These are phyloP conservation scores for Iguana delicatissima DNA, from an alignment of 2,797 vertebrate species.

Conservation along the genomic window DNA sequence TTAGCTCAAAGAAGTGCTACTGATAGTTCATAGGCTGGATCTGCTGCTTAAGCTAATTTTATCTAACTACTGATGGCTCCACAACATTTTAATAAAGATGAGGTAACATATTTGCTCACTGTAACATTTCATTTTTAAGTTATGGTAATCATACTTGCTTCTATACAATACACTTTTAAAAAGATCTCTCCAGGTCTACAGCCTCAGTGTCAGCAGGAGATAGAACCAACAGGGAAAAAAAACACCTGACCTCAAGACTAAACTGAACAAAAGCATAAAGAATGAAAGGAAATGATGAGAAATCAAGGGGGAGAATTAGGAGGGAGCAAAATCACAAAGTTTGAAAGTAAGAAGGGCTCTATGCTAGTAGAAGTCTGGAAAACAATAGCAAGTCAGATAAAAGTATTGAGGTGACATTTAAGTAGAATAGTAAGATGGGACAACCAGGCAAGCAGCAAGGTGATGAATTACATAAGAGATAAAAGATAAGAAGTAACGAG, in stretches of 20 bases:
- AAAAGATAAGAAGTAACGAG: neutral
- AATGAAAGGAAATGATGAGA: neutral
- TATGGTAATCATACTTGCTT: neutral
- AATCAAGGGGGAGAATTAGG: neutral
- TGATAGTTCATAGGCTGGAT: neutral
- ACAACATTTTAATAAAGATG: conserved; percentile 9
- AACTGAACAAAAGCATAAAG: neutral
- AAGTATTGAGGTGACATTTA: neutral
- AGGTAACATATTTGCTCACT: neutral
- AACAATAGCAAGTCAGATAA: neutral
- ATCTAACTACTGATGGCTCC: neutral
- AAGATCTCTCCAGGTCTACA: neutral
- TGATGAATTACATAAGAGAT: neutral
- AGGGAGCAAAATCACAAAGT: neutral
- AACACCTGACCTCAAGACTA: neutral
- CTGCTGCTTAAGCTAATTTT: neutral
- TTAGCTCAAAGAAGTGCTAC: conserved; percentile 30
- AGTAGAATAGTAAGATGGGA: neutral
- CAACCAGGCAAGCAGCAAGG: neutral
- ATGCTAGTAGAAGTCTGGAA: neutral
- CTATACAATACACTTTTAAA: neutral
- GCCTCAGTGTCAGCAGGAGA: neutral
- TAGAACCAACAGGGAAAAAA: neutral
- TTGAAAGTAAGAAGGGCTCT: neutral
- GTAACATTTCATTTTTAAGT: neutral